Percentiles rank a stretch among this genome's conserved stretches.
Conservation (phyloP, 2,113 vertebrate species). For the Sphyrna mokarran region DNA sequence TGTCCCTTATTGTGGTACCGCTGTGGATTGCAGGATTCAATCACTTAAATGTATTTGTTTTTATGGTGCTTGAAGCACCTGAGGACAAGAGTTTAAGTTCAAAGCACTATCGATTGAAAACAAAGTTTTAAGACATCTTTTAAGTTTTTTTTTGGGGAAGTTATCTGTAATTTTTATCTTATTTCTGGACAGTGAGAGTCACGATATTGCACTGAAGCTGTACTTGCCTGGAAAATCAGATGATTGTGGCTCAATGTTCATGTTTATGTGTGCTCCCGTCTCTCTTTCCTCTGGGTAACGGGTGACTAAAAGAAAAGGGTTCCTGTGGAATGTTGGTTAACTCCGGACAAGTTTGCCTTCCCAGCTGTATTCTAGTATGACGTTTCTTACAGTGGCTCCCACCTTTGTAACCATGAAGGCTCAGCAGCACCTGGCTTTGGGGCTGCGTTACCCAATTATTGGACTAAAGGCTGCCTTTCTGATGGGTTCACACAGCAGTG, state of each 20-base stretch:
- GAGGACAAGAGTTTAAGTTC: slow-evolving; percentile 12
- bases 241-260: background rate
- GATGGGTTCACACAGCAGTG: background rate
- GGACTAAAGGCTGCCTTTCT: background rate
- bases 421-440: background rate
- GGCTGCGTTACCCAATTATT: too few species aligned
- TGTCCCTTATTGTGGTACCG: background rate
- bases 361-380: background rate
- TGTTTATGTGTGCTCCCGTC: background rate
- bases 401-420: background rate
- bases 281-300: background rate
- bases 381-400: background rate
- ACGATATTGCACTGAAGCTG: background rate
- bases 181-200: background rate
- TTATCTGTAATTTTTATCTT: background rate
- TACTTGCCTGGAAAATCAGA: background rate
- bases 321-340: background rate
- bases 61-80: background rate
- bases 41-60: slow-evolving; percentile 27
- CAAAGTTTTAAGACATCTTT: background rate
- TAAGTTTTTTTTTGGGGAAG: background rate
- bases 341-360: background rate
- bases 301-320: background rate
- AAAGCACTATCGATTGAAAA: background rate
- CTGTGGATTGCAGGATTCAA: slow-evolving; percentile 32